These are phyloP conservation scores for Epizoanthus stellaris DNA, from an alignment of 92 coral and sea anemone genomes.

Conservation along the genomic window DNA sequence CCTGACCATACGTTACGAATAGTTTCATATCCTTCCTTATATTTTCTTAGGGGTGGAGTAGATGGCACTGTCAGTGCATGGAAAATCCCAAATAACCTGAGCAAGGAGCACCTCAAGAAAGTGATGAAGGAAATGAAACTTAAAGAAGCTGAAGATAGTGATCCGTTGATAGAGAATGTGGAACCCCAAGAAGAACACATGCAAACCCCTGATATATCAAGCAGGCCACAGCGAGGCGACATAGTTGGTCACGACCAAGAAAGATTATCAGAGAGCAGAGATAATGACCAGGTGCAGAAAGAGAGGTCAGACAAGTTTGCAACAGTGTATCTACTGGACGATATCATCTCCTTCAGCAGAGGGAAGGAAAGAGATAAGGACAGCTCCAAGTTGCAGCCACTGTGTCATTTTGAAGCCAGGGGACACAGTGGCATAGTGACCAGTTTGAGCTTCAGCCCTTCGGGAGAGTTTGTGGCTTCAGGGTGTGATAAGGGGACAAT, in stretches of 20 bases:
- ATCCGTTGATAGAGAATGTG: slow-evolving; percentile 33
- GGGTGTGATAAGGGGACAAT: slow-evolving; percentile 80
- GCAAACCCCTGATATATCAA: not conserved
- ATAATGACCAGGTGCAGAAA: slow-evolving; percentile 19
- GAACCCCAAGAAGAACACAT: not conserved
- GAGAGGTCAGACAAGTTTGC: slow-evolving; percentile 38
- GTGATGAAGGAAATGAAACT: slow-evolving; percentile 55
- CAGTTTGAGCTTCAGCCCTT: slow-evolving; percentile 63
- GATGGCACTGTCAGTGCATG: slow-evolving; percentile 73
- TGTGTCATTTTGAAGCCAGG: slow-evolving; percentile 55
- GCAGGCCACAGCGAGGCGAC: slow-evolving; percentile 13
- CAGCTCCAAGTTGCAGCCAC: slow-evolving; percentile 1
- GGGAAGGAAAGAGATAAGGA: slow-evolving; percentile 29
- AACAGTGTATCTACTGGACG: slow-evolving; percentile 39
- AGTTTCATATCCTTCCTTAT: too few species aligned
- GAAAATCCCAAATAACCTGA: slow-evolving; percentile 67
- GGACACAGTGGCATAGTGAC: slow-evolving; percentile 78
- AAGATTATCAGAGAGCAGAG: slow-evolving; percentile 2
- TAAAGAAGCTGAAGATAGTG: slow-evolving; percentile 45
- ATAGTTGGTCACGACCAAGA: slow-evolving; percentile 19
- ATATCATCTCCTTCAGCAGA: slow-evolving; percentile 16
- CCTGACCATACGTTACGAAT: too few species aligned
- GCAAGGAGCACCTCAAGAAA: slow-evolving; percentile 59
- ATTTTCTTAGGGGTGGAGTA: slow-evolving; percentile 67
- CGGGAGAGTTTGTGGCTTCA: slow-evolving; percentile 78